Percentiles rank a stretch among this genome's conserved stretches.
Evolutionary conservation across 2,113 vertebrate genomes (phyloP).

Genomic region (Panurus biarmicus): DNA sequence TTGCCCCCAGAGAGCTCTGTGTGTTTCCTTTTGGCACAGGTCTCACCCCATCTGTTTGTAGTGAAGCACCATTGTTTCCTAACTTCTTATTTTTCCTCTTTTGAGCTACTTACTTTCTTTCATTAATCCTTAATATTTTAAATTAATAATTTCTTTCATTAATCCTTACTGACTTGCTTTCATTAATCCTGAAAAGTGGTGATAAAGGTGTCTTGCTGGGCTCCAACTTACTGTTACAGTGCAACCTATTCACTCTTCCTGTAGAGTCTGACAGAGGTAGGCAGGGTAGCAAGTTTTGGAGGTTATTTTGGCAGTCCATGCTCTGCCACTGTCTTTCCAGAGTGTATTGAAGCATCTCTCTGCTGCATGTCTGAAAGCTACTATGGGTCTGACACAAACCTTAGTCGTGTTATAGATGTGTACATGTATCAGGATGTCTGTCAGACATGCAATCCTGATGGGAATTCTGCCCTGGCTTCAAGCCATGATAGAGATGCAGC

Average conservation of each 20-base stretch:
- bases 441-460: not conserved
- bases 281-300: not conserved
- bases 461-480: not conserved
- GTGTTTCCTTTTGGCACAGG: not conserved
- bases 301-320: not conserved
- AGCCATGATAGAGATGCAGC: not conserved
- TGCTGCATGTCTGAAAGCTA: not conserved
- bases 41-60: not conserved
- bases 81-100: not conserved
- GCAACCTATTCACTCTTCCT: not conserved
- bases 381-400: not conserved
- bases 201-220: not conserved
- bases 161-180: not conserved
- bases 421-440: fast-evolving
- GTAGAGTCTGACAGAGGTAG: not conserved
- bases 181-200: not conserved
- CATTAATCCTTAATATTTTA: not conserved
- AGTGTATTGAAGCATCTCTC: not conserved
- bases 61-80: not conserved
- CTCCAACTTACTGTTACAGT: not conserved
- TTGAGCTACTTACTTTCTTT: not conserved
- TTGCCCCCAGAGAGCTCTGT: not conserved
- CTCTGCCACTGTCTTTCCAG: not conserved
- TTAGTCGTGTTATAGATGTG: not conserved
- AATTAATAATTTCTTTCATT: not conserved